A percentile compares a stretch with the other conserved stretches of the same genome.
These are phyloP conservation scores for Trichomycterus rosablanca DNA, from an alignment of 2,113 vertebrate genomes.

Conservation along the genomic window DNA sequence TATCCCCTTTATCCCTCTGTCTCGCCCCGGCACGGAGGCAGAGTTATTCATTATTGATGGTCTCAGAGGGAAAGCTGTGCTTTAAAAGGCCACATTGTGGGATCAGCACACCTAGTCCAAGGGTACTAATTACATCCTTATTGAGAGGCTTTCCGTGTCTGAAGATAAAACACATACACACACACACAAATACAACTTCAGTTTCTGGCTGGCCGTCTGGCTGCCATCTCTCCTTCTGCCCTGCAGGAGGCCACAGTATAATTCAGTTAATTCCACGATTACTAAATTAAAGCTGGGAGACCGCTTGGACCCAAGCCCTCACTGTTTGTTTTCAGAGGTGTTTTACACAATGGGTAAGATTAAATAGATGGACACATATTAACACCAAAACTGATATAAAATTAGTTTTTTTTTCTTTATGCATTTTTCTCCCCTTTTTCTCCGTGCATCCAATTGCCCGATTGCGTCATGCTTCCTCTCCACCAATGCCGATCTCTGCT, in stretches of 20 bases:
- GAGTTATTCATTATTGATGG: constrained; percentile 30
- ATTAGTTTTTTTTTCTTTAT: too few species aligned
- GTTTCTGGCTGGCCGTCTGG: background rate
- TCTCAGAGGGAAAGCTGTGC: constrained; percentile 14
- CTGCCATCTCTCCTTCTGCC: background rate
- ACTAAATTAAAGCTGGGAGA: constrained; percentile 30
- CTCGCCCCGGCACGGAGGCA: background rate
- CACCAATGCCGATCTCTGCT: too few species aligned
- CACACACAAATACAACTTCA: constrained; percentile 7
- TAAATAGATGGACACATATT: constrained; percentile 7
- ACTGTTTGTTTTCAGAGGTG: constrained; percentile 14
- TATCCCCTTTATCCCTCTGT: constrained; percentile 1
- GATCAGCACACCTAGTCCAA: constrained; percentile 6
- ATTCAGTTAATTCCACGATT: constrained; percentile 42
- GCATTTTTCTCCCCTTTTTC: too few species aligned
- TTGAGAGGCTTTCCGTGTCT: constrained; percentile 13
- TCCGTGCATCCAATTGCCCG: too few species aligned
- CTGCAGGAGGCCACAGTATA: constrained; percentile 22
- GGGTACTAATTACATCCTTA: constrained; percentile 34
- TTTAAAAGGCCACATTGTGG: constrained; percentile 13
- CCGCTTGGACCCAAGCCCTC: constrained; percentile 7
- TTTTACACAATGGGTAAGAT: constrained; percentile 16
- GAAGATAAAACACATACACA: constrained; percentile 5
- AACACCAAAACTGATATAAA: background rate
- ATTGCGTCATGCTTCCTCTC: too few species aligned